Evolutionary conservation across 2,113 vertebrate genomes (phyloP).

Genomic region (Syngnathus scovelli): DNA sequence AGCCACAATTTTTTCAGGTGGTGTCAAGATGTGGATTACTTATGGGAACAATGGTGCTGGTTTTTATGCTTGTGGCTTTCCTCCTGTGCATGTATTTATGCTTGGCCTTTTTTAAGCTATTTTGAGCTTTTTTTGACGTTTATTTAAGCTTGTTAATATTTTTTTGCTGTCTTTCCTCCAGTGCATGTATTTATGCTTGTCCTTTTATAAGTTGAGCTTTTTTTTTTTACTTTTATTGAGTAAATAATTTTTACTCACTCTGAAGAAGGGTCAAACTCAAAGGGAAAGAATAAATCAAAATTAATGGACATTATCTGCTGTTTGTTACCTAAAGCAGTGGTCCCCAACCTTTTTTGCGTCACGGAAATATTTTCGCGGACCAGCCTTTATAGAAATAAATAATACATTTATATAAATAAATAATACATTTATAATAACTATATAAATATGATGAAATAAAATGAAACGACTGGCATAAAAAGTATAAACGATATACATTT

Average conservation of each 20-base stretch:
- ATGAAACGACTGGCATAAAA: no score
- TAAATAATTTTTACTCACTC: not conserved
- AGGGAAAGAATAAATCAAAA: not conserved
- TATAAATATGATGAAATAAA: no score
- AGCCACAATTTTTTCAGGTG: slow-evolving; percentile 15
- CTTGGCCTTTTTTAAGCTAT: slow-evolving; percentile 22
- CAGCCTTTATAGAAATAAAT: no score
- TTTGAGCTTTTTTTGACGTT: not conserved
- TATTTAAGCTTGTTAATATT: not conserved
- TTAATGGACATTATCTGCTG: not conserved
- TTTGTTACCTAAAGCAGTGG: not conserved
- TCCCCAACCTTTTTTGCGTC: no score
- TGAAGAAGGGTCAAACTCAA: not conserved
- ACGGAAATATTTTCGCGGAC: no score
- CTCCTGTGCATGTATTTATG: slow-evolving; percentile 38
- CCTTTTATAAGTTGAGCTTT: slow-evolving; percentile 11
- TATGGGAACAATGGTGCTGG: slow-evolving; percentile 12
- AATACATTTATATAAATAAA: no score
- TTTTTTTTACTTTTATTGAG: slow-evolving; percentile 19
- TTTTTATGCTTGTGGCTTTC: slow-evolving; percentile 5
- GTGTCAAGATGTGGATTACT: slow-evolving; percentile 11
- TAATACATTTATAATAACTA: no score
- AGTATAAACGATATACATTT: no score
- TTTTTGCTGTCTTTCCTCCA: slow-evolving; percentile 8
- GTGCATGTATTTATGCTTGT: slow-evolving; percentile 37